A percentile compares a stretch with the other conserved stretches of the same genome.
These are phyloP conservation scores for Danaus plexippus DNA, from an alignment of 1,140 invertebrate genomes.

Conservation along the genomic window DNA sequence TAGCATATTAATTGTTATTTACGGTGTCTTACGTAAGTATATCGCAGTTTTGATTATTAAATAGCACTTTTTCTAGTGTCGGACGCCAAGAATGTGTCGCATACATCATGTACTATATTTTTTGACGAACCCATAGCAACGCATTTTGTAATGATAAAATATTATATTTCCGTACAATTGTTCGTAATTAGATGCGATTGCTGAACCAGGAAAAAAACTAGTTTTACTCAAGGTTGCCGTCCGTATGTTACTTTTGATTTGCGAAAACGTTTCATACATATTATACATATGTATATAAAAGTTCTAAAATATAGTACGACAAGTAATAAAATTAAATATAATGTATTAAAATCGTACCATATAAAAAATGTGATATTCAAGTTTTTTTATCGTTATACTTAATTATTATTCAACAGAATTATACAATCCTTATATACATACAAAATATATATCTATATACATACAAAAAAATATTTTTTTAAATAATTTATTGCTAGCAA, in stretches of 20 bases:
- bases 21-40: slow-evolving; percentile 65
- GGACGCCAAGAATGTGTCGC: slow-evolving; percentile 10
- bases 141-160: no score
- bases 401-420: no score
- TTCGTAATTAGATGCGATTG: slow-evolving; percentile 13
- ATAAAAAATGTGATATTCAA: no score
- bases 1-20: slow-evolving; percentile 55
- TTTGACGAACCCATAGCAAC: not conserved
- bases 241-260: slow-evolving; percentile 4
- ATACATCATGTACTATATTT: slow-evolving; percentile 11
- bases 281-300: slow-evolving; percentile 3
- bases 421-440: no score
- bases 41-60: slow-evolving; percentile 46
- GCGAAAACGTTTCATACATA: no score
- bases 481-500: no score
- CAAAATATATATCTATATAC: no score
- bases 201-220: slow-evolving; percentile 11
- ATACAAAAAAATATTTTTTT: no score
- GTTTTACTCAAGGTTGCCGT: slow-evolving; percentile 19
- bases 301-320: slow-evolving; percentile 5
- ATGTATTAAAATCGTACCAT: no score
- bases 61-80: slow-evolving; percentile 21
- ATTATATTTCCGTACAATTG: slow-evolving; percentile 6
- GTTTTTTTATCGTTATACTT: no score
- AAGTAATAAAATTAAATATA: no score